Evolutionary conservation across 2,797 vertebrate genomes (phyloP).

Genomic region (Pogonophryne albipinna): DNA sequence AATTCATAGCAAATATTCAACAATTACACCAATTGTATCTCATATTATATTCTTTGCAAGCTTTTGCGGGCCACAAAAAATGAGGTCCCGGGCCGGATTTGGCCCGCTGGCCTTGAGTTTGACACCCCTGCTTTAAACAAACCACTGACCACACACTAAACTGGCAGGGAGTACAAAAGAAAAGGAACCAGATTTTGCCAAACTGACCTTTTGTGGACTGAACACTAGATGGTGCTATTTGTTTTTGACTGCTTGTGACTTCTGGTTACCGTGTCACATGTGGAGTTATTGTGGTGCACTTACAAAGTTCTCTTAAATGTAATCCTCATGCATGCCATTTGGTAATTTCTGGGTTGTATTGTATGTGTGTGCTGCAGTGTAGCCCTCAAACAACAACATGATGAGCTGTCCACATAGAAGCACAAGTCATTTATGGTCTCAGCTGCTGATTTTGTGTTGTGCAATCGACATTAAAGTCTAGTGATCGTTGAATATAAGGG

Average conservation of each 20-base stretch:
- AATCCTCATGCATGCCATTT: neutral
- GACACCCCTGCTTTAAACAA: neutral
- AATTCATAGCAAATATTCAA: too few relatives aligned
- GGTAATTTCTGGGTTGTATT: neutral
- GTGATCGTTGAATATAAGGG: constrained; percentile 25
- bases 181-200: neutral
- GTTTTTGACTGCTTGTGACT: constrained; percentile 27
- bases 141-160: neutral
- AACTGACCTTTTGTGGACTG: neutral
- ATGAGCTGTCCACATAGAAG: constrained; percentile 15
- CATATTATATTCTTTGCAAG: too few relatives aligned
- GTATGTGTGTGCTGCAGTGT: neutral
- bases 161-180: constrained; percentile 1
- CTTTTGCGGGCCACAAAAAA: too few relatives aligned
- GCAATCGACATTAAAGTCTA: constrained; percentile 39
- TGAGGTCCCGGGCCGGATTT: too few relatives aligned
- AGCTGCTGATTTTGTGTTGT: constrained; percentile 34
- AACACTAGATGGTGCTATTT: constrained; percentile 80
- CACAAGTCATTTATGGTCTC: constrained; percentile 14
- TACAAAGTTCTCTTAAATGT: neutral
- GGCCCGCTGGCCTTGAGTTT: too few relatives aligned
- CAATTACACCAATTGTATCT: too few relatives aligned
- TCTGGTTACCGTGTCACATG: neutral
- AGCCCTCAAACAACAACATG: constrained; percentile 16
- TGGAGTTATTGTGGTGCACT: neutral